These are phyloP conservation scores for Poecilia wingei DNA, from an alignment of 2,797 vertebrate species.

Conservation along the genomic window DNA sequence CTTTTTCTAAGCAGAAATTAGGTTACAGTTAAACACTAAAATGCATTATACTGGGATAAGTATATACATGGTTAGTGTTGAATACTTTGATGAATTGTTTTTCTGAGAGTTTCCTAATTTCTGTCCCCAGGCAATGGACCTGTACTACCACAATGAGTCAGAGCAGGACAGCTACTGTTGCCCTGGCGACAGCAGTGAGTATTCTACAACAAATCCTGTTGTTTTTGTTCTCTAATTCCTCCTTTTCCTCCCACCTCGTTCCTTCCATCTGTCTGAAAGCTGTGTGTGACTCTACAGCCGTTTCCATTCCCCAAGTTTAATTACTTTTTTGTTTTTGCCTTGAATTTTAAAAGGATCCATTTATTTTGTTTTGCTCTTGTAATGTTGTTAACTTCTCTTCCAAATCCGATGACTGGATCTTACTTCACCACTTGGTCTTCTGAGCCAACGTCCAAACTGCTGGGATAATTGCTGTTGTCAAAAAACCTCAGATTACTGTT, in stretches of 20 bases:
- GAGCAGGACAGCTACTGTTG: slow-evolving; percentile 81
- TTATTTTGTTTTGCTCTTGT: slow-evolving; percentile 21
- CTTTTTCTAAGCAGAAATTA: not conserved
- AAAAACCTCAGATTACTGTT: slow-evolving; percentile 58
- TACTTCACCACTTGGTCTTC: slow-evolving; percentile 31
- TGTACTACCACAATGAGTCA: slow-evolving; percentile 82
- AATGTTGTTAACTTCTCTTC: slow-evolving; percentile 14
- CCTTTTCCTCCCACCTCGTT: slow-evolving; percentile 26
- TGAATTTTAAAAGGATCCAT: slow-evolving; percentile 19
- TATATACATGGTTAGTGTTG: not conserved
- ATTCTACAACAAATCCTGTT: slow-evolving; percentile 43
- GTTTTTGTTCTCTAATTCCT: slow-evolving; percentile 38
- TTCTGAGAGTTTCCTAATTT: slow-evolving; percentile 24
- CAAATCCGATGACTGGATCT: slow-evolving; percentile 20
- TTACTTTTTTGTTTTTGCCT: slow-evolving; percentile 11
- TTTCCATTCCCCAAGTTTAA: slow-evolving; percentile 5
- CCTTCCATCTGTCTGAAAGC: slow-evolving; percentile 26
- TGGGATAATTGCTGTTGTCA: slow-evolving; percentile 67
- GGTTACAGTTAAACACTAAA: not conserved
- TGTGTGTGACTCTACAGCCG: slow-evolving; percentile 7
- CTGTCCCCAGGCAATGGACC: slow-evolving; percentile 80
- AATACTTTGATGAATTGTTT: not conserved
- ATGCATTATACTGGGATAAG: not conserved
- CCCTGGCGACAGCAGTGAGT: slow-evolving; percentile 80
- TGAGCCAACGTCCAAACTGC: slow-evolving; percentile 51